Conservation (phyloP, 2,888 invertebrate genomes). For the Eurytoma adleriae region DNA sequence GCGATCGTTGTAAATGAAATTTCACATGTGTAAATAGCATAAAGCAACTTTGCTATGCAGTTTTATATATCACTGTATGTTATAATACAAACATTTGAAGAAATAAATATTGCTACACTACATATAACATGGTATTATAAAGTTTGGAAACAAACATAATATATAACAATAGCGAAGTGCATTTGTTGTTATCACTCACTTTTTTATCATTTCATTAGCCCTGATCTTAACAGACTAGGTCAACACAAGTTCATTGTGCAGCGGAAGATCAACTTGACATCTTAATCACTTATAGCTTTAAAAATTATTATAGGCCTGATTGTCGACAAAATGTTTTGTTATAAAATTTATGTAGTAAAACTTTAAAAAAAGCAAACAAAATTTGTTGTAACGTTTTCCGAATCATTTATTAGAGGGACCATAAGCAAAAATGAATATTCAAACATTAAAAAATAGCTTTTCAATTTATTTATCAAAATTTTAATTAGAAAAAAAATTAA, state of each 20-base stretch:
- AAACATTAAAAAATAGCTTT: background rate
- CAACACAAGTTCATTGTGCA: conserved; percentile 42
- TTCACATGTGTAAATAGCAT: conserved; percentile 48
- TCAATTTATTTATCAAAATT: conserved; percentile 3
- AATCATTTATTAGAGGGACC: background rate
- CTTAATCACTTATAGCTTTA: conserved; percentile 13
- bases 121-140: conserved; percentile 56
- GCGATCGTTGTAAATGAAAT: conserved; percentile 37
- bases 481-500: background rate
- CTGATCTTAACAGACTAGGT: conserved; percentile 52
- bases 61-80: conserved; percentile 52
- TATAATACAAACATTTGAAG: conserved; percentile 51
- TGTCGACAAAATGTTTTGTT: background rate
- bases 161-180: conserved; percentile 50
- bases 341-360: conserved; percentile 29
- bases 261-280: conserved; percentile 30
- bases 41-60: conserved; percentile 37
- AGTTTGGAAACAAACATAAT: conserved; percentile 58
- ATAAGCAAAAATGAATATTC: conserved; percentile 1
- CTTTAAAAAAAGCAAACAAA: conserved; percentile 5
- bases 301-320: conserved; percentile 12
- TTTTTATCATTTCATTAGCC: conserved; percentile 39
- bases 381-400: background rate
- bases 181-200: conserved; percentile 39
- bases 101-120: conserved; percentile 58